Percentiles rank a stretch among this genome's conserved stretches.
Conservation (phyloP, 2,113 vertebrate species). For the Brachionichthys hirsutus region DNA sequence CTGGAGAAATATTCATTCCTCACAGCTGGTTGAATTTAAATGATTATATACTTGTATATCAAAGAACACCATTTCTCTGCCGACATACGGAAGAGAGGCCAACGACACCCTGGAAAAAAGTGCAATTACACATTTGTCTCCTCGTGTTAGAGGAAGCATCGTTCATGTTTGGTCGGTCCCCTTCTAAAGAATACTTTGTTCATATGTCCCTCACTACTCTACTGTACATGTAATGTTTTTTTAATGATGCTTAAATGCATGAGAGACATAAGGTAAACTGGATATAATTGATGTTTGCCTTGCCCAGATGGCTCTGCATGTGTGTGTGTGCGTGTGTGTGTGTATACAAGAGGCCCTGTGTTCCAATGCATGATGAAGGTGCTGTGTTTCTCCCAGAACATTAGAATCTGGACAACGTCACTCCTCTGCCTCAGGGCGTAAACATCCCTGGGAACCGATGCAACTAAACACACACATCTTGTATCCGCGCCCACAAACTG, state of each 20-base stretch:
- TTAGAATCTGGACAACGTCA: slow-evolving; percentile 75
- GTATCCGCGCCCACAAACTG: background rate
- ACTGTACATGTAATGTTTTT: slow-evolving; percentile 6
- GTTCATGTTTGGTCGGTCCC: slow-evolving; percentile 27
- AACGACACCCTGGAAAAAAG: no score
- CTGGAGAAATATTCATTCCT: slow-evolving; percentile 44
- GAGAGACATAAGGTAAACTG: slow-evolving; percentile 54
- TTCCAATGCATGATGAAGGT: slow-evolving; percentile 62
- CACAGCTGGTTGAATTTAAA: slow-evolving; percentile 32
- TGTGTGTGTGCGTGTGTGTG: slow-evolving; percentile 12
- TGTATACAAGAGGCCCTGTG: slow-evolving; percentile 52
- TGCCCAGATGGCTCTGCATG: slow-evolving; percentile 55
- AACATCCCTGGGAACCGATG: slow-evolving; percentile 72
- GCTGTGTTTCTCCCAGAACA: slow-evolving; percentile 62
- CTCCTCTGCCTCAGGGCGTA: slow-evolving; percentile 61
- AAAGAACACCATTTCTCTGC: background rate
- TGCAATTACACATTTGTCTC: slow-evolving; percentile 12
- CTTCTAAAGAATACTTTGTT: slow-evolving; percentile 25
- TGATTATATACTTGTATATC: slow-evolving; percentile 48
- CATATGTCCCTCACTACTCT: slow-evolving; percentile 22
- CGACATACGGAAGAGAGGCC: background rate
- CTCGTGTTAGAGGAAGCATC: slow-evolving; percentile 1
- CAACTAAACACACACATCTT: background rate
- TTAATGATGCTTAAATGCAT: slow-evolving; percentile 46
- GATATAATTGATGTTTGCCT: slow-evolving; percentile 57